Evolutionary conservation across 2,113 vertebrate species (phyloP).

Genomic region (Argyrosomus japonicus): DNA sequence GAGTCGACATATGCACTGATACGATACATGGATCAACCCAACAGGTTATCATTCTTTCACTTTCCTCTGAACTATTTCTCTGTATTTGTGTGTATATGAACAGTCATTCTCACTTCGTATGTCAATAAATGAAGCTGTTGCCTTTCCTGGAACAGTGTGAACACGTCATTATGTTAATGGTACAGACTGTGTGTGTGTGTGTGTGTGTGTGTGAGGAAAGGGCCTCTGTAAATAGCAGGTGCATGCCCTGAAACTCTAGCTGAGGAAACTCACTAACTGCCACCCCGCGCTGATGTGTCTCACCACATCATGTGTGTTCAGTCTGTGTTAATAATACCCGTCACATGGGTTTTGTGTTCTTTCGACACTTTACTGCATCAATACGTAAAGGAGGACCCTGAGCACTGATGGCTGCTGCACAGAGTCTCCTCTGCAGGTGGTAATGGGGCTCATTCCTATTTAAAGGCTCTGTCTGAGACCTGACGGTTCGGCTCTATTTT

Average conservation of each 20-base stretch:
- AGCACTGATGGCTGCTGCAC: constrained; percentile 29
- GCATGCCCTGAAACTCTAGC: background rate
- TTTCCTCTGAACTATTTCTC: background rate
- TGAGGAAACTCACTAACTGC: constrained; percentile 12
- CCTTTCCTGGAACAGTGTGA: background rate
- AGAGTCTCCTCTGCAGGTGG: constrained; percentile 28
- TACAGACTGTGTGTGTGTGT: background rate
- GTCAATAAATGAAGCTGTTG: background rate
- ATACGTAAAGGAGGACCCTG: constrained; percentile 30
- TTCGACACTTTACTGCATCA: constrained; percentile 26
- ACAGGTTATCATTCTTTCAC: no score
- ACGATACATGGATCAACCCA: no score
- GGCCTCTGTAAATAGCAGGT: constrained; percentile 3
- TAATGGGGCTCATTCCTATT: constrained; percentile 60
- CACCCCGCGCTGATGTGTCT: background rate
- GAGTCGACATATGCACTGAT: no score
- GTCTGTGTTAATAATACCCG: constrained; percentile 15
- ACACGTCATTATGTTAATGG: background rate
- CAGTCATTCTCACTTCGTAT: no score
- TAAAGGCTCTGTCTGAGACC: constrained; percentile 55
- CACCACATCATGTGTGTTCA: constrained; percentile 3
- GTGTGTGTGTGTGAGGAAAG: background rate
- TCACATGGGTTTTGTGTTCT: constrained; percentile 21
- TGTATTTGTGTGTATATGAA: background rate
- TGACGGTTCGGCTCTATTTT: constrained; percentile 62